Base-by-base conservation (phyloP, 2,888 invertebrate species). In the Agrotis puta region DNA sequence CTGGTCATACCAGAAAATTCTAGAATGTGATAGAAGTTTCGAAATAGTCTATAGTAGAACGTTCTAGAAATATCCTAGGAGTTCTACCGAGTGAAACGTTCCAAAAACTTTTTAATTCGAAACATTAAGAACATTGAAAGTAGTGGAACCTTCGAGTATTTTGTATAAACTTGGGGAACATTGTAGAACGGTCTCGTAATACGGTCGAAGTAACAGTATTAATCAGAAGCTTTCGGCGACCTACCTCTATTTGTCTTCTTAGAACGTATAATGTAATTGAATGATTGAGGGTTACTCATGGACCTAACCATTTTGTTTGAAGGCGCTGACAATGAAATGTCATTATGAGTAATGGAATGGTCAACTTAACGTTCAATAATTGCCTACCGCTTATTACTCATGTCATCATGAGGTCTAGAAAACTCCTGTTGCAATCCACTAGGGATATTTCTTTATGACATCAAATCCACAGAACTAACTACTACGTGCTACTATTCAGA, bases 321-420 rank as follows among this genome's bases (percentile, higher is more conserved):
- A 86, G 71, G 77, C 69, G 56, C 81, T 77, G 77, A 79, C 83
- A 83, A 69, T 83, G 69, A 79, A 77, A 77, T 82, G 77, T 82
- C 70, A 71, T 82, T 82, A 84, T 84, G 83, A 84, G 59, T 84
- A 84, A 83, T 80, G 64, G 76, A 82, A 84, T 79, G 74, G 78
- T 78, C 70, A 82, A 71, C 64, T 69, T 70, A 67, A 79, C 54
- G 58, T 77, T 70, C 47, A 77, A 77, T 80, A 56, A 69, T 39
- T 67, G 67, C 27, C 66, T 65, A 67, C 39, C 57, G 43, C 63
- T 39, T 65, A 83, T 79, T 80, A 75, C 66, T 79, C 84, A 84
- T 71, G 47, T 63, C 58, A 48, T 66, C 59, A 18, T 59, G 20
- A 78, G 71, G 73, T 84, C 69, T 63, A 72, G 64, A 79, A 84